phyloP scores from a whole-genome alignment of 2,888 invertebrate species.

The Ophraella communa region DNA sequence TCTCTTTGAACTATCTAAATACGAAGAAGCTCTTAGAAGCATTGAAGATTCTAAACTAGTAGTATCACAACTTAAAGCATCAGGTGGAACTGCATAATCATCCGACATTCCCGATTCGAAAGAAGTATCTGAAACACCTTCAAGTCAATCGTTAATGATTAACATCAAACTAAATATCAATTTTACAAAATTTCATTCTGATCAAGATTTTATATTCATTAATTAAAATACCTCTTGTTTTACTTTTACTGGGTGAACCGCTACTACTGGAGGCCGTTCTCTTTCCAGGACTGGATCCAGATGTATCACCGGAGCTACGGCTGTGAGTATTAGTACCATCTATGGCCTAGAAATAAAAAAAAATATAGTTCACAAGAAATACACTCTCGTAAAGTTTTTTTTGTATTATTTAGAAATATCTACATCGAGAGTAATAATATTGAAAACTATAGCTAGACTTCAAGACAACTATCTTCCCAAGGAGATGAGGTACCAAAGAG shows the following conservation, averaged over 20 bases:
- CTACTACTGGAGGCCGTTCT: constrained; percentile 71
- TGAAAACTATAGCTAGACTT: too few relatives aligned
- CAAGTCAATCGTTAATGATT: constrained; percentile 52
- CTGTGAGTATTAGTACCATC: constrained; percentile 72
- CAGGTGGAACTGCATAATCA: constrained; percentile 96
- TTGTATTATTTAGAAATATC: too few relatives aligned
- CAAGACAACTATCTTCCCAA: too few relatives aligned
- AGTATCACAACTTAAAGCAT: constrained; percentile 84
- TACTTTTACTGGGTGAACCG: constrained; percentile 81
- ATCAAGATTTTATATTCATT: not conserved
- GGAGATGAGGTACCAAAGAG: too few relatives aligned
- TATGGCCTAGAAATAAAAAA: constrained; percentile 48
- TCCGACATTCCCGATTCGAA: constrained; percentile 94
- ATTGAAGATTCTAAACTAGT: constrained; percentile 80
- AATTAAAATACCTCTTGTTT: constrained; percentile 71
- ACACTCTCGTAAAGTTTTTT: too few relatives aligned
- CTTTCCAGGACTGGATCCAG: constrained; percentile 85
- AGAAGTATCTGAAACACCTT: constrained; percentile 79
- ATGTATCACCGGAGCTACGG: constrained; percentile 85
- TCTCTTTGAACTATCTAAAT: constrained; percentile 66
- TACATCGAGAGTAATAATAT: too few relatives aligned
- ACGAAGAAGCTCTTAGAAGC: constrained; percentile 68
- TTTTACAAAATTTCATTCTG: constrained; percentile 37
- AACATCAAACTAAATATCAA: constrained; percentile 39
- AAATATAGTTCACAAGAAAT: not conserved